Conservation (phyloP, 2,113 vertebrate species). For the Galemys pyrenaicus region DNA sequence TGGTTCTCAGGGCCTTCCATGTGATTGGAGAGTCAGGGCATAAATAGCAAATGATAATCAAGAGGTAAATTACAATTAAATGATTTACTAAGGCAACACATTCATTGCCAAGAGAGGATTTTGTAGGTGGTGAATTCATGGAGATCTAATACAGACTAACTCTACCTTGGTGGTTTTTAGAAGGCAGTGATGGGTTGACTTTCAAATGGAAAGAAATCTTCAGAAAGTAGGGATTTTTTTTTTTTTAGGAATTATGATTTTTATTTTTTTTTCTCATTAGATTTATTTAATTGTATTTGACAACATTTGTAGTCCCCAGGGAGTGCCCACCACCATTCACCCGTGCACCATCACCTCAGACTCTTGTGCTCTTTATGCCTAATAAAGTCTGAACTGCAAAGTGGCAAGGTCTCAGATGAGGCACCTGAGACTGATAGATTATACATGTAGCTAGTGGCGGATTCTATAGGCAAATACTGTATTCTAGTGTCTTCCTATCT, state of each 20-base stretch:
- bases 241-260: no score
- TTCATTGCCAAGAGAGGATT: not conserved
- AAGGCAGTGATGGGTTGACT: not conserved
- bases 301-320: no score
- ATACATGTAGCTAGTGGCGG: not conserved
- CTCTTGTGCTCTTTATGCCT: no score
- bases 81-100: not conserved
- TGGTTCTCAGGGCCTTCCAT: not conserved
- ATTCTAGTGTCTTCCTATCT: not conserved
- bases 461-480: not conserved
- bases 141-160: not conserved
- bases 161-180: not conserved
- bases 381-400: not conserved
- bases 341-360: no score
- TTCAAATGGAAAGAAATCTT: not conserved
- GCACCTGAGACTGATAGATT: not conserved
- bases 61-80: slow-evolving; percentile 3
- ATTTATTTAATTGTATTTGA: no score
- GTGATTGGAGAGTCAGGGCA: not conserved
- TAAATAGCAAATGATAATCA: not conserved
- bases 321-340: no score
- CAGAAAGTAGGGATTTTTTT: no score
- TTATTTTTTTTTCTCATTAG: no score
- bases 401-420: not conserved
- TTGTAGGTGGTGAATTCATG: not conserved